Base-by-base conservation (phyloP, 2,888 invertebrate genomes). In the Pandemis corylana region DNA sequence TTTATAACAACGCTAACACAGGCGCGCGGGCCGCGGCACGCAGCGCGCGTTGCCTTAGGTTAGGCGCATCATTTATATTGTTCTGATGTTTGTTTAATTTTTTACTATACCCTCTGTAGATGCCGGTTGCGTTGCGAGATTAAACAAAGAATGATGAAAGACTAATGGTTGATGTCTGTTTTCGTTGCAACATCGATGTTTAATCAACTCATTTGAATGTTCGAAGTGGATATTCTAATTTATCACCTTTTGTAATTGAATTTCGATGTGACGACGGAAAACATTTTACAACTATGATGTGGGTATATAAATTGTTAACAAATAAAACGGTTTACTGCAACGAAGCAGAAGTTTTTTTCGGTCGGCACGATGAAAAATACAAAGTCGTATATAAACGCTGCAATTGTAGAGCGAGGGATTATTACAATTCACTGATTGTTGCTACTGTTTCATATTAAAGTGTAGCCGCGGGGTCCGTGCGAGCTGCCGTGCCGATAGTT, bases 31-130 rank as follows among this genome's bases (percentile, higher is more conserved):
- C 77, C 75, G 87, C 81, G 85, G 85, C 90, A 87, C 87, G 88
- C 86, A 84, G 84, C 85, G 83, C 83, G 82, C 88, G 91, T 89
- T 90, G 91, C 89, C 88, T 90, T 87, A 85, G 86, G 91, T 93
- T 92, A 92, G 91, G 85, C 87, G 90, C 90, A 91, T 94, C 92
- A 92, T 94, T 94, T 92, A 93, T 94, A 93, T 93, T 93, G 90
- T 92, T 90, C 87, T 89, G 84, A 89, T 90, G 91, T 93, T 92
- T 93, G 90, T 91, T 90, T 92, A 89, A 85, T 90, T 88, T 91
- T 92, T 91, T 90, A 89, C 86, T 84, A 85, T 84, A 81, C 86
- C 86, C 87, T 87, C 86, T 88, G 87, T 87, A 85, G 86, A 89
- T 86, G 88, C 87, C 90, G 89, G 86, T 86, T 84, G 86, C 80